Evolutionary conservation across 2,888 invertebrate species (phyloP).

Genomic region (Stenodema calcarata): DNA sequence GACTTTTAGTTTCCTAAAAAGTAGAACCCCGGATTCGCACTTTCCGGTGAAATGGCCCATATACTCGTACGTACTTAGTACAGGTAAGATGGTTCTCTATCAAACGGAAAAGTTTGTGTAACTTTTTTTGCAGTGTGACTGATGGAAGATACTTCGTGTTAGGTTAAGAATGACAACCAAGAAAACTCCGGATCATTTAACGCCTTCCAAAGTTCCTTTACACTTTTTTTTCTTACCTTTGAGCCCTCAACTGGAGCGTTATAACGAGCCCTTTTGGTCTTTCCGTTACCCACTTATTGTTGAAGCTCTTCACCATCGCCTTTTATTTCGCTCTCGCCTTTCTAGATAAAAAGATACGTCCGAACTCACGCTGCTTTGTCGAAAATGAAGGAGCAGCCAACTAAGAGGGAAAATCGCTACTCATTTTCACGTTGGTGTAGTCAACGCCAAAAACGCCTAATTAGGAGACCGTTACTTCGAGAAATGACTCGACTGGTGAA

Average conservation of each 20-base stretch:
- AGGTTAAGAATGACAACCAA: not conserved
- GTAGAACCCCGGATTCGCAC: too few species aligned
- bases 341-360: not conserved
- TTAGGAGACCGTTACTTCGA: too few species aligned
- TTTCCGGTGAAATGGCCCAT: too few species aligned
- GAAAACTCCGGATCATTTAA: not conserved
- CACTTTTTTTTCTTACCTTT: not conserved
- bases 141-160: not conserved
- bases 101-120: too few species aligned
- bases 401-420: not conserved
- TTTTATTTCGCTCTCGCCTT: not conserved
- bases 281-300: not conserved
- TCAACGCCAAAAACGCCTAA: not conserved
- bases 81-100: too few species aligned
- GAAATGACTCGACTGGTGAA: too few species aligned
- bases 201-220: not conserved
- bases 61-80: too few species aligned
- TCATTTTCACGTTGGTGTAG: not conserved
- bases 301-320: too few species aligned
- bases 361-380: not conserved
- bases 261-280: conserved; percentile 15
- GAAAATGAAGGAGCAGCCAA: not conserved
- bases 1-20: too few species aligned
- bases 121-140: not conserved
- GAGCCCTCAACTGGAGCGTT: not conserved